Percentiles rank a stretch among this genome's conserved stretches.
Evolutionary conservation across 1,140 invertebrate genomes (phyloP).

Genomic region (Ostrea denselamellosa): DNA sequence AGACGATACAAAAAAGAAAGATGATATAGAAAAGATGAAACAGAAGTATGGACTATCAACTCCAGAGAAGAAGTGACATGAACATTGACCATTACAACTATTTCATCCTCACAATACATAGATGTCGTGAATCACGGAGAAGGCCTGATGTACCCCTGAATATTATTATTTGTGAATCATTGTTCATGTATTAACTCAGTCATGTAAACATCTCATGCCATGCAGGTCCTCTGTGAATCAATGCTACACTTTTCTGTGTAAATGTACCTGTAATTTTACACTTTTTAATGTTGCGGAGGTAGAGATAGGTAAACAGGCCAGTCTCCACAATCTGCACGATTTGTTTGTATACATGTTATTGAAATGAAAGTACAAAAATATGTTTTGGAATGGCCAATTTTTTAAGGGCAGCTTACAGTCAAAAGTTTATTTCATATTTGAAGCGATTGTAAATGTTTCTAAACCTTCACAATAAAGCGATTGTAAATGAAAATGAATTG

Average conservation of each 20-base stretch:
- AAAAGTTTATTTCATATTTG: too few species aligned
- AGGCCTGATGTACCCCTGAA: not conserved
- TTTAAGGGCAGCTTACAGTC: too few species aligned
- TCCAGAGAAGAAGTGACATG: slow-evolving; percentile 74
- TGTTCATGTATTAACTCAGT: not conserved
- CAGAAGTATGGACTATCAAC: slow-evolving; percentile 90
- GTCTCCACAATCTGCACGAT: too few species aligned
- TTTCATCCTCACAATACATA: not conserved
- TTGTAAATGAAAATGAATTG: too few species aligned
- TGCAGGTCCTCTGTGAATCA: not conserved
- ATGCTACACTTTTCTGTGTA: not conserved
- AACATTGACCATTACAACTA: slow-evolving; percentile 20
- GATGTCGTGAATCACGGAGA: not conserved
- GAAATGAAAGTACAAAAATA: too few species aligned
- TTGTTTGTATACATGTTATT: too few species aligned
- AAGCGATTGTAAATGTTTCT: too few species aligned
- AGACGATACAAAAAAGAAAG: slow-evolving; percentile 97
- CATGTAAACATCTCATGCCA: not conserved
- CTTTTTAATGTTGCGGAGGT: too few species aligned
- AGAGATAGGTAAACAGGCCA: too few species aligned
- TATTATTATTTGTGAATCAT: not conserved
- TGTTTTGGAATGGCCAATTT: too few species aligned
- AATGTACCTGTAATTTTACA: too few species aligned
- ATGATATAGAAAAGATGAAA: slow-evolving; percentile 97
- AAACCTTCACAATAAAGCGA: too few species aligned